These are phyloP conservation scores for Stichopus chloronotus DNA, from an alignment of 35 echinoderm and acorn worm genomes.

Conservation along the genomic window DNA sequence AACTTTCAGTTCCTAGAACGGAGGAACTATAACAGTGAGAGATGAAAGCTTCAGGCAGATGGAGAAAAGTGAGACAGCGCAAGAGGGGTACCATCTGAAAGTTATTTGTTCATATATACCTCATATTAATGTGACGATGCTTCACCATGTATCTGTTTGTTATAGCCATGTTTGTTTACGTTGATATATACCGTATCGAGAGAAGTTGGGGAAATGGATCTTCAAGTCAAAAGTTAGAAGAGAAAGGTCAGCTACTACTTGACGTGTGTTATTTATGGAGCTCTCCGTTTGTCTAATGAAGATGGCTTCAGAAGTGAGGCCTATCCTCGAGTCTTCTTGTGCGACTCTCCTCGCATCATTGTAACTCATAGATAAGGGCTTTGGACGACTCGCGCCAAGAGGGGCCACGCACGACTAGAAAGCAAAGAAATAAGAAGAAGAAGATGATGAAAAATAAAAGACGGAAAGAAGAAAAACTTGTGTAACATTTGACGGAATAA, in stretches of 20 bases:
- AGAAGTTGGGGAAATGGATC: neutral
- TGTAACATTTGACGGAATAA: neutral
- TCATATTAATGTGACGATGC: neutral
- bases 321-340: neutral
- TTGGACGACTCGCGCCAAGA: neutral
- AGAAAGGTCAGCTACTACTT: neutral
- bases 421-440: neutral
- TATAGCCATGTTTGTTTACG: neutral
- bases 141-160: neutral
- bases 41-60: too few species aligned
- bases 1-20: too few species aligned
- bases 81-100: too few species aligned
- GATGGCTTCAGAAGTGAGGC: neutral
- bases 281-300: neutral
- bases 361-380: neutral
- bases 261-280: neutral
- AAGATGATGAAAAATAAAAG: too few species aligned
- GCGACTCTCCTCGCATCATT: neutral
- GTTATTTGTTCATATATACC: too few species aligned
- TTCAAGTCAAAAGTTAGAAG: neutral
- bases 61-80: too few species aligned
- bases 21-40: too few species aligned
- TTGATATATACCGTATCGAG: neutral
- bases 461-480: neutral
- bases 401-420: neutral